Percentiles rank a stretch among this genome's conserved stretches.
Conservation (phyloP, 2,888 invertebrate genomes). For the Agelastica alni region DNA sequence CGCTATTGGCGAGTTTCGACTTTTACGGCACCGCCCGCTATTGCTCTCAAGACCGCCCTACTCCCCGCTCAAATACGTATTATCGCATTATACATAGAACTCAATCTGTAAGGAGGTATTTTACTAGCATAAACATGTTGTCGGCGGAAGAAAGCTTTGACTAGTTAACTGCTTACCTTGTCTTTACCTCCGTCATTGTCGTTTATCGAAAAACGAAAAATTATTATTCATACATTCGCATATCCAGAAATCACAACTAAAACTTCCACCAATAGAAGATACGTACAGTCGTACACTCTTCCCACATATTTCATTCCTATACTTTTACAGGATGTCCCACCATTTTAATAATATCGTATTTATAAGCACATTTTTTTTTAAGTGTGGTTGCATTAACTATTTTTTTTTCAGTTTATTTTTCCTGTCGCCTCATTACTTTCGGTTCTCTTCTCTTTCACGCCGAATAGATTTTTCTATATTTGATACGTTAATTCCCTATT, state of each 20-base stretch:
- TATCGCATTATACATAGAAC: constrained; percentile 56
- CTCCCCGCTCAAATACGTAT: constrained; percentile 51
- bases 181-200: constrained; percentile 6
- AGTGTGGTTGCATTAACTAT: too few species aligned
- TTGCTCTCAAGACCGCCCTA: constrained; percentile 50
- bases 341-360: too few species aligned
- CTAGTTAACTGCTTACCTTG: constrained; percentile 30
- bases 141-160: constrained; percentile 54
- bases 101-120: constrained; percentile 58
- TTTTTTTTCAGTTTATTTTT: too few species aligned
- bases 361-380: too few species aligned
- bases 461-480: too few species aligned
- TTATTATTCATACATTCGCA: constrained; percentile 15
- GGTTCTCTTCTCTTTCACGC: too few species aligned
- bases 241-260: constrained; percentile 12
- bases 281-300: background rate
- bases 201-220: constrained; percentile 12
- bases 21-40: constrained; percentile 52
- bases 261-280: background rate
- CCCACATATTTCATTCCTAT: too few species aligned
- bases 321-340: too few species aligned
- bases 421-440: too few species aligned
- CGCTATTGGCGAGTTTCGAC: constrained; percentile 52
- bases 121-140: constrained; percentile 57
- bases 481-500: too few species aligned